Evolutionary conservation across 2,113 vertebrate genomes (phyloP).

Genomic region (Laticauda laticaudata): DNA sequence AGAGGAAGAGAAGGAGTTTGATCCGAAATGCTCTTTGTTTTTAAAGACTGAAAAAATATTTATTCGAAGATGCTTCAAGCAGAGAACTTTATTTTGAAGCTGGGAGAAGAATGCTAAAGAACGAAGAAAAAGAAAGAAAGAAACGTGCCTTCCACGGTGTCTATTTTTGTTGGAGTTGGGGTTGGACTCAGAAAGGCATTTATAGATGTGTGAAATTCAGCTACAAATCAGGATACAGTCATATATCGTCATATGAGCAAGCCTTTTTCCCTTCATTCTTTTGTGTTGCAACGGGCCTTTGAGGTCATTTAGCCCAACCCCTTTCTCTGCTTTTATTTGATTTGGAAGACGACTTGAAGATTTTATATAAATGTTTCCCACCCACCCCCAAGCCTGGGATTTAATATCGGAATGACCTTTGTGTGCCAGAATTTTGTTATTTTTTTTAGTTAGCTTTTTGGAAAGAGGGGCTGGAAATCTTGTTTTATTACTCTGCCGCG

Average conservation of each 20-base stretch:
- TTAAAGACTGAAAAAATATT: not conserved
- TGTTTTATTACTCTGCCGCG: not conserved
- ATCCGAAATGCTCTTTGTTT: not conserved
- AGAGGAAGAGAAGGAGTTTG: too few relatives aligned
- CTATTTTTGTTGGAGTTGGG: not conserved
- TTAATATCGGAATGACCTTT: not conserved
- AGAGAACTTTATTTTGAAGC: not conserved
- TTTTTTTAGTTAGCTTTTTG: not conserved
- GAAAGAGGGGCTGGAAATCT: not conserved
- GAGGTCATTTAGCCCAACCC: too few relatives aligned
- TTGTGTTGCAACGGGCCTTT: not conserved
- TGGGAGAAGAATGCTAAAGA: not conserved
- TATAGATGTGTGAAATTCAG: not conserved
- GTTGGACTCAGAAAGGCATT: not conserved
- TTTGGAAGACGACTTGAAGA: not conserved
- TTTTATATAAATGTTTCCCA: not conserved
- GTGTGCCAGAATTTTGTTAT: not conserved
- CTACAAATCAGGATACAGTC: not conserved
- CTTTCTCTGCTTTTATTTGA: too few relatives aligned
- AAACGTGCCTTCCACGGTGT: not conserved
- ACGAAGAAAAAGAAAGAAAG: not conserved
- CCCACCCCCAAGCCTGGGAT: not conserved
- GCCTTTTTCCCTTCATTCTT: not conserved
- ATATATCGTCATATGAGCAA: not conserved
- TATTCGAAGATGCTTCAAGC: not conserved